phyloP scores from a whole-genome alignment of 2,797 vertebrate species.

The Halcyon chelicuti region DNA sequence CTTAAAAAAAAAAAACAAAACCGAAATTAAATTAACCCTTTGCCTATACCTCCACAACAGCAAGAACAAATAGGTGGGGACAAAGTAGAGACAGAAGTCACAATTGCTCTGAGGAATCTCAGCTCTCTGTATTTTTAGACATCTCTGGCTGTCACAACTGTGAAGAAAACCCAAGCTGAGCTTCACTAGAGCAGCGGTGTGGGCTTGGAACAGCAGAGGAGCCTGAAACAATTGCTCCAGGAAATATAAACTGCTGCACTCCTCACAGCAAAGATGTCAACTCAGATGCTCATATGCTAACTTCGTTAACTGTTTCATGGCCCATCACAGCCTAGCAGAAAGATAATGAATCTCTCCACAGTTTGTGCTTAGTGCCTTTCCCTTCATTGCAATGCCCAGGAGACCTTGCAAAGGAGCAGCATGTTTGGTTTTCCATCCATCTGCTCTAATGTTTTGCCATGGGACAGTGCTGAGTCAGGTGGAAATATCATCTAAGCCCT shows the following conservation, averaged over 20 bases:
- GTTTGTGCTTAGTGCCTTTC: neutral
- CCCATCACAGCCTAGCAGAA: neutral
- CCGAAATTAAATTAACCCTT: neutral
- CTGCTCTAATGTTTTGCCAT: neutral
- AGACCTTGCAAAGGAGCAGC: neutral
- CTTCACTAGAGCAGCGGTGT: neutral
- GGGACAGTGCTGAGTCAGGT: neutral
- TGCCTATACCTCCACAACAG: neutral
- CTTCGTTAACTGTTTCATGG: slow-evolving; percentile 37
- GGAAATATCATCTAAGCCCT: neutral
- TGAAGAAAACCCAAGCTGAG: slow-evolving; percentile 65
- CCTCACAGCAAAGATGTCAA: slow-evolving; percentile 36
- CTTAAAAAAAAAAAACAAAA: neutral
- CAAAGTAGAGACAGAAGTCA: neutral
- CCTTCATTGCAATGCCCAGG: neutral
- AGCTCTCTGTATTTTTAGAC: slow-evolving; percentile 52
- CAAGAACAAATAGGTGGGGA: neutral
- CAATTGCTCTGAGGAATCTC: slow-evolving; percentile 12
- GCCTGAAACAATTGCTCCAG: slow-evolving; percentile 56
- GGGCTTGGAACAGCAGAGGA: slow-evolving; percentile 52
- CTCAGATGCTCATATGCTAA: slow-evolving; percentile 18
- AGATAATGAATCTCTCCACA: neutral
- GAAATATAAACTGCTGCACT: slow-evolving; percentile 53
- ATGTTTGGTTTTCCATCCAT: neutral
- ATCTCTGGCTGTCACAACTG: slow-evolving; percentile 56